Conservation (phyloP, 2,797 vertebrate species). For the Myotis pilosus region DNA sequence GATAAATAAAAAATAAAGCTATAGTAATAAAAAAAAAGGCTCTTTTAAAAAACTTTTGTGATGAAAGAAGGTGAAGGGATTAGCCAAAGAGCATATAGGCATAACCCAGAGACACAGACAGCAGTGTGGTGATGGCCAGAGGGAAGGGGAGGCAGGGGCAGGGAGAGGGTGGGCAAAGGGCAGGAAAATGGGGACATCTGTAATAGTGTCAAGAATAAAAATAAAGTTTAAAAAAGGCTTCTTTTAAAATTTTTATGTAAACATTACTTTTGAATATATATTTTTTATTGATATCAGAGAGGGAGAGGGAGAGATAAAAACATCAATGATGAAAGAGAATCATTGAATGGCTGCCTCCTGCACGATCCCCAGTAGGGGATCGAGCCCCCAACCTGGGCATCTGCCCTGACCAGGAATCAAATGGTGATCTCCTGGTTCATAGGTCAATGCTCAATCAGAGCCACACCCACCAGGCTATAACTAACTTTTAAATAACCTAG, state of each 20-base stretch:
- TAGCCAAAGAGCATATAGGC: not conserved
- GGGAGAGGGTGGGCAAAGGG: not conserved
- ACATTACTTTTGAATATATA: not conserved
- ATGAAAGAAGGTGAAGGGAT: not conserved
- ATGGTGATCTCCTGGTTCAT: too few species aligned
- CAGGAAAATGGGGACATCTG: not conserved
- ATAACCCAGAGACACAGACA: not conserved
- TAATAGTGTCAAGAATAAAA: not conserved
- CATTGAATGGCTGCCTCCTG: too few species aligned
- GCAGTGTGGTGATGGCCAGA: not conserved
- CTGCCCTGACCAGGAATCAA: too few species aligned
- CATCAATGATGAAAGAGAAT: too few species aligned
- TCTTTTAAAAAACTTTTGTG: not conserved
- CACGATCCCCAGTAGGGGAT: too few species aligned
- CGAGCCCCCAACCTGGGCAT: too few species aligned
- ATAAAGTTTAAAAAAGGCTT: not conserved
- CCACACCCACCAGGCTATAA: too few species aligned
- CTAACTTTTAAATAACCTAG: not conserved
- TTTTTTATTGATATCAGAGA: too few species aligned
- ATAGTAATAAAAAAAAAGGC: not conserved
- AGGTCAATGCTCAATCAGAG: too few species aligned
- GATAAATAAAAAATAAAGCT: not conserved
- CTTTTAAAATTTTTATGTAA: slow-evolving; percentile 1
- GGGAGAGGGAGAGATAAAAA: too few species aligned
- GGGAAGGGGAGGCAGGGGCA: not conserved